Percentiles rank a stretch among this genome's conserved stretches.
Evolutionary conservation across 92 coral and sea anemone genomes (phyloP).

Genomic region (Anthopleura xanthogrammica): DNA sequence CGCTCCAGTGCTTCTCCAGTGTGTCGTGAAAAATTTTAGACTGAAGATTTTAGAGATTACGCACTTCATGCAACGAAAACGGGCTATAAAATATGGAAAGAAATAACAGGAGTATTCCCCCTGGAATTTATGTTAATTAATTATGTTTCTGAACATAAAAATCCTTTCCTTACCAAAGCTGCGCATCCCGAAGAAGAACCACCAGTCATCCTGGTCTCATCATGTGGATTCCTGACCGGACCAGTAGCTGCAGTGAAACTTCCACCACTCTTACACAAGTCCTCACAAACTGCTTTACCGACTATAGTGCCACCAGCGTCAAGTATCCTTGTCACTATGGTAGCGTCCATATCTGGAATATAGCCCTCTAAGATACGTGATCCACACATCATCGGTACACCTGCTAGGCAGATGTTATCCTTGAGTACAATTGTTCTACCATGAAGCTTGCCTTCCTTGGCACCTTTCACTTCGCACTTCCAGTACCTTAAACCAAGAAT

Average conservation of each 20-base stretch:
- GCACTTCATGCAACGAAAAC: too few species aligned
- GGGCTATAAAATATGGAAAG: too few species aligned
- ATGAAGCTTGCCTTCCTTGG: constrained; percentile 66
- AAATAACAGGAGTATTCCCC: too few species aligned
- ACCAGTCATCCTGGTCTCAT: constrained; percentile 34
- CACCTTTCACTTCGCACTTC: constrained; percentile 71
- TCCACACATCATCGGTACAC: constrained; percentile 92
- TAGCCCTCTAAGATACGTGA: constrained; percentile 72
- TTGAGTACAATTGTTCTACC: constrained; percentile 78
- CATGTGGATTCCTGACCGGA: constrained; percentile 44
- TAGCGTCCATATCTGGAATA: constrained; percentile 87
- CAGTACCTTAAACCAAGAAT: constrained; percentile 57
- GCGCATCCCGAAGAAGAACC: constrained; percentile 65
- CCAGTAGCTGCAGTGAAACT: constrained; percentile 64
- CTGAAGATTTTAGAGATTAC: too few species aligned
- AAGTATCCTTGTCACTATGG: constrained; percentile 74
- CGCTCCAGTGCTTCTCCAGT: too few species aligned
- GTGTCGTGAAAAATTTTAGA: too few species aligned
- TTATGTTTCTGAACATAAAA: not conserved
- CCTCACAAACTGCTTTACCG: constrained; percentile 78
- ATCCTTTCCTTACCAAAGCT: constrained; percentile 33
- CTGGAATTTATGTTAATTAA: too few species aligned
- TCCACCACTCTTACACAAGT: constrained; percentile 56
- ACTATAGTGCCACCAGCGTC: constrained; percentile 80
- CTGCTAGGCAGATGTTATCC: constrained; percentile 78